Percentiles rank a stretch among this genome's conserved stretches.
These are phyloP conservation scores for Drosophila watanabei DNA, from an alignment of 1,140 invertebrate genomes.

Conservation along the genomic window DNA sequence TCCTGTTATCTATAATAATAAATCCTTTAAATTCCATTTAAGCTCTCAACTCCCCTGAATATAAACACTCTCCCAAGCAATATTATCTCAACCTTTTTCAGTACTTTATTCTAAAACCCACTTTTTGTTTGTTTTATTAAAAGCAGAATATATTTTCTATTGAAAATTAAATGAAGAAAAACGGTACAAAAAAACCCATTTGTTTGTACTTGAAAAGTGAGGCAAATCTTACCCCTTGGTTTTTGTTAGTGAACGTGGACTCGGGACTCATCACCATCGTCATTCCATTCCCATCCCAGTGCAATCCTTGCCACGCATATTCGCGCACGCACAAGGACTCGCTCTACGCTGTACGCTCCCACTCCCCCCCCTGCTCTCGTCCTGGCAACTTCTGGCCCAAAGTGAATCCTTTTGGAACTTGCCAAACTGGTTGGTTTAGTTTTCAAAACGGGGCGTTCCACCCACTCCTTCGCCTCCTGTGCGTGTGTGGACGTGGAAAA, in stretches of 20 bases:
- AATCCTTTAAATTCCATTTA: not conserved
- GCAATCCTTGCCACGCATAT: constrained; percentile 56
- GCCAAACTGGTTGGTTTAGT: constrained; percentile 76
- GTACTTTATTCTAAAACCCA: not conserved
- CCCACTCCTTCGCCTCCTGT: constrained; percentile 6
- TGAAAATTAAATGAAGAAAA: not conserved
- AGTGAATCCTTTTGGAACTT: constrained; percentile 66
- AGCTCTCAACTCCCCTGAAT: not conserved
- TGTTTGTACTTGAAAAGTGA: not conserved
- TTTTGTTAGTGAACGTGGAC: constrained; percentile 23
- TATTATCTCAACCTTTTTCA: not conserved
- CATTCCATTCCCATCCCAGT: constrained; percentile 45
- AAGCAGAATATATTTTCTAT: not conserved
- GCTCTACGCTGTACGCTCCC: not conserved
- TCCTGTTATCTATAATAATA: not conserved
- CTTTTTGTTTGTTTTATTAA: not conserved
- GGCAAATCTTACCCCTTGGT: not conserved
- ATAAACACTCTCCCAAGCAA: not conserved
- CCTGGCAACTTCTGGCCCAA: constrained; percentile 34
- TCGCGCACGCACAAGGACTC: constrained; percentile 59
- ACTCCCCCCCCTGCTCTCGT: not conserved
- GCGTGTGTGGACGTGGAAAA: constrained; percentile 54
- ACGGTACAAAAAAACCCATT: not conserved
- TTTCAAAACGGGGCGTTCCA: constrained; percentile 47
- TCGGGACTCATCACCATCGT: constrained; percentile 36